phyloP scores from a whole-genome alignment of 1,140 invertebrate genomes.

The Dryas iulia region DNA sequence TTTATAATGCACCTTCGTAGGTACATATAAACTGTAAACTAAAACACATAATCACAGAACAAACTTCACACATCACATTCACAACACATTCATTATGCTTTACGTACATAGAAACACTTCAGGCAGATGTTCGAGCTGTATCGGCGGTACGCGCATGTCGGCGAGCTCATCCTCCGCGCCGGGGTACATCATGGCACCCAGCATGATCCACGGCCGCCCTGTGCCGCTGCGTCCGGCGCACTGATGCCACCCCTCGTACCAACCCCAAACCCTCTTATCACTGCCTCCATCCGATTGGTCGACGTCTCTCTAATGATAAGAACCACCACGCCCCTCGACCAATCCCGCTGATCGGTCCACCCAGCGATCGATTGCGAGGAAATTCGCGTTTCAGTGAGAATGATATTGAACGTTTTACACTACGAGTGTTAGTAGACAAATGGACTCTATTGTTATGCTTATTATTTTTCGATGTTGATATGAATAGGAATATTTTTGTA shows the following conservation, averaged over 20 bases:
- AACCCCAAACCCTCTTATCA: constrained; percentile 75
- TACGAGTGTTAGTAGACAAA: constrained; percentile 36
- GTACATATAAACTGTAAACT: background rate
- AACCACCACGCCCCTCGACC: constrained; percentile 66
- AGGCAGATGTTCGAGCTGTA: constrained; percentile 86
- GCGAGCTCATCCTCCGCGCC: constrained; percentile 73
- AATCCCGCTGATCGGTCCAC: constrained; percentile 59
- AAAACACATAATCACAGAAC: background rate
- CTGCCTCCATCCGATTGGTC: constrained; percentile 58
- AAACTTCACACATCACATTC: constrained; percentile 37
- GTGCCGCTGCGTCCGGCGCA: constrained; percentile 59
- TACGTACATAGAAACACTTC: constrained; percentile 88
- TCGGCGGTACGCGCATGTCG: constrained; percentile 83
- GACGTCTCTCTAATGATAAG: constrained; percentile 64
- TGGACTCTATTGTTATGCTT: constrained; percentile 9
- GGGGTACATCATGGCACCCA: constrained; percentile 77
- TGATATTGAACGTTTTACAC: constrained; percentile 63
- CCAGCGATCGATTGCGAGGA: constrained; percentile 69
- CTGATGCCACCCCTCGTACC: constrained; percentile 61
- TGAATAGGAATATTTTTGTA: background rate
- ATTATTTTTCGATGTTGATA: constrained; percentile 4
- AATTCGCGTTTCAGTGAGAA: constrained; percentile 61
- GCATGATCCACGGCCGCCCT: constrained; percentile 71
- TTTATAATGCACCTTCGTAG: background rate
- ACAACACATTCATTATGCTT: constrained; percentile 33